These are phyloP conservation scores for Enoplosus armatus DNA, from an alignment of 2,797 vertebrate genomes.

Conservation along the genomic window DNA sequence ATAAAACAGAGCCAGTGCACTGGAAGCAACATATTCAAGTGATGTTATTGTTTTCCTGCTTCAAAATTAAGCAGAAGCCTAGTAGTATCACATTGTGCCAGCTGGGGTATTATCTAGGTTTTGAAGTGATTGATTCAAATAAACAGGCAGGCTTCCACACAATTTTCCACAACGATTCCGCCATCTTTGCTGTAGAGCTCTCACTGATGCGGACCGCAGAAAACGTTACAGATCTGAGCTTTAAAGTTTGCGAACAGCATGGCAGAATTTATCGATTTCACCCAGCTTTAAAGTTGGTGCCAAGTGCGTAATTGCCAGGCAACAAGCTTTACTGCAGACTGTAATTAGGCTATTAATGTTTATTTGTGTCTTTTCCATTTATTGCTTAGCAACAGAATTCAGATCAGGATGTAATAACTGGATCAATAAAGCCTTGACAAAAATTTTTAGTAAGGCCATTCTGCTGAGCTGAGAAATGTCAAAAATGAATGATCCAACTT, in stretches of 20 bases:
- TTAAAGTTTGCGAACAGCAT: constrained; percentile 18
- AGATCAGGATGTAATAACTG: constrained; percentile 7
- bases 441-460: neutral
- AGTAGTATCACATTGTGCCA: constrained; percentile 8
- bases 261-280: constrained; percentile 37
- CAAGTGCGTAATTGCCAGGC: constrained; percentile 38
- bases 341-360: constrained; percentile 41
- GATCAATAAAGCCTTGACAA: constrained; percentile 22
- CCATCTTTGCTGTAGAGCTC: neutral
- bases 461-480: neutral
- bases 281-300: constrained; percentile 42
- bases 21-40: neutral
- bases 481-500: constrained; percentile 6
- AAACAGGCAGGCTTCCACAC: neutral
- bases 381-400: constrained; percentile 37
- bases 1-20: neutral
- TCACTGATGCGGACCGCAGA: neutral
- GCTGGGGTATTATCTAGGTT: neutral
- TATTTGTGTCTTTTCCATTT: constrained; percentile 12
- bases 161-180: neutral
- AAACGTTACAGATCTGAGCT: constrained; percentile 5
- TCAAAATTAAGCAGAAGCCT: neutral
- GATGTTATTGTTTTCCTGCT: constrained; percentile 17
- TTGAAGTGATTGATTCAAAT: neutral
- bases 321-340: constrained; percentile 13